These are phyloP conservation scores for Athene cunicularia DNA, from an alignment of 2,113 vertebrate species.

Conservation along the genomic window DNA sequence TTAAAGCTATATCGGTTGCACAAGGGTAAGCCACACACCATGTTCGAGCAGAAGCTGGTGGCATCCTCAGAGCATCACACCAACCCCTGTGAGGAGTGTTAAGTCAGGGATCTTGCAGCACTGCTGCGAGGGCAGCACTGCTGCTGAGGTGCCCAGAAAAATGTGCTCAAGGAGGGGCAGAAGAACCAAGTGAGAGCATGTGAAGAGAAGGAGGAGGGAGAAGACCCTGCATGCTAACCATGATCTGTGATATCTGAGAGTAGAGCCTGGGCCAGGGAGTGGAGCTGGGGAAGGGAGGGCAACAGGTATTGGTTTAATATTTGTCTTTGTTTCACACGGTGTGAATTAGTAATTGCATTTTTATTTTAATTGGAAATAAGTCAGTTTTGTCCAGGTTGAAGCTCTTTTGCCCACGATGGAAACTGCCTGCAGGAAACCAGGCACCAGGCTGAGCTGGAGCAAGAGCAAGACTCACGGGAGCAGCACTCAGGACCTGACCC, in stretches of 20 bases:
- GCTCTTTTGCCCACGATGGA: neutral
- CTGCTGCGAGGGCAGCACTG: no score
- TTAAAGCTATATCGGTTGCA: neutral
- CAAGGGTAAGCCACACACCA: neutral
- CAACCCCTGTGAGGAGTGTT: no score
- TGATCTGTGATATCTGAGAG: neutral
- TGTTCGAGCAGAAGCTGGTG: neutral
- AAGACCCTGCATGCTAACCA: no score
- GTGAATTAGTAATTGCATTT: neutral
- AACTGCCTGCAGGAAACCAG: neutral
- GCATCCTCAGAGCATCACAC: neutral
- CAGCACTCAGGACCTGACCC: neutral
- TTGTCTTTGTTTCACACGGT: neutral
- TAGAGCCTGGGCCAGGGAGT: neutral
- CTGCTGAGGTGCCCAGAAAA: neutral
- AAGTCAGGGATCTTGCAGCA: neutral
- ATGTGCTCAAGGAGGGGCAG: no score
- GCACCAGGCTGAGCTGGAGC: neutral
- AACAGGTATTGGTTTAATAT: neutral
- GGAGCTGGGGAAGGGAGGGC: no score
- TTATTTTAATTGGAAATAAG: neutral
- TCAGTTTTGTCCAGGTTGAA: neutral
- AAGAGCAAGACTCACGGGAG: neutral
- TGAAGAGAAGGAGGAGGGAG: neutral
- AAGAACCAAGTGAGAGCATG: neutral